A percentile compares a stretch with the other conserved stretches of the same genome.
These are phyloP conservation scores for Callyntrura guangdongensis DNA, from an alignment of 2,888 invertebrate genomes.

Conservation along the genomic window DNA sequence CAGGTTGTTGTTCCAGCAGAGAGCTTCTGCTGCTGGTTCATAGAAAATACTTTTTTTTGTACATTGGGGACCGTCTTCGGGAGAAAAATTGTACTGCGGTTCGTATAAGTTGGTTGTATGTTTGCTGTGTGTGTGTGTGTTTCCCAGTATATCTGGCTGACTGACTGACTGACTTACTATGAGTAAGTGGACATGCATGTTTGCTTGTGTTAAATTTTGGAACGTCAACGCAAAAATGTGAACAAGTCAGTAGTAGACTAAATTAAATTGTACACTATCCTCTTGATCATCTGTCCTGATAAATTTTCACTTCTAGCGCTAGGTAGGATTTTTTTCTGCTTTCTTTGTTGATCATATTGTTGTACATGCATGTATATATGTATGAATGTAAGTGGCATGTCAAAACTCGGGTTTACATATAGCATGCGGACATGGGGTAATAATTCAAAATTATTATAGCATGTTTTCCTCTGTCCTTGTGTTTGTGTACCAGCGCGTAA, in stretches of 20 bases:
- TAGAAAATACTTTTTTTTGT: neutral
- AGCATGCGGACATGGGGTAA: no score
- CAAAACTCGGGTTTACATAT: neutral
- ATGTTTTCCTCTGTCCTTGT: neutral
- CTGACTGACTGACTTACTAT: no score
- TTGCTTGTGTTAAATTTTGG: neutral
- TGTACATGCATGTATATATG: conserved; percentile 25
- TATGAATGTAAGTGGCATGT: neutral
- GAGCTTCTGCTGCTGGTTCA: neutral
- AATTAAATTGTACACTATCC: conserved; percentile 74
- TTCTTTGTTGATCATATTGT: conserved; percentile 19
- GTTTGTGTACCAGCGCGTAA: neutral
- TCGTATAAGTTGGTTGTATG: neutral
- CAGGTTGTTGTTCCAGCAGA: neutral
- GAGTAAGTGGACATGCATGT: neutral
- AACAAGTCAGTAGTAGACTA: conserved; percentile 42
- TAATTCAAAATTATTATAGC: no score
- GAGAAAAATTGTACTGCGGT: neutral
- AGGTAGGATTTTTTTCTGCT: neutral
- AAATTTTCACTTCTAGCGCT: conserved; percentile 39
- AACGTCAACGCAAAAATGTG: conserved; percentile 7
- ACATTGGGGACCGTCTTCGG: neutral
- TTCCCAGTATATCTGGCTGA: neutral
- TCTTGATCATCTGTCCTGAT: conserved; percentile 72
- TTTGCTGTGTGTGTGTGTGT: conserved; percentile 27